Evolutionary conservation across 1,140 invertebrate genomes (phyloP), one percentile per base, ranked within the genome.

Genomic region (Atta cephalotes): DNA sequence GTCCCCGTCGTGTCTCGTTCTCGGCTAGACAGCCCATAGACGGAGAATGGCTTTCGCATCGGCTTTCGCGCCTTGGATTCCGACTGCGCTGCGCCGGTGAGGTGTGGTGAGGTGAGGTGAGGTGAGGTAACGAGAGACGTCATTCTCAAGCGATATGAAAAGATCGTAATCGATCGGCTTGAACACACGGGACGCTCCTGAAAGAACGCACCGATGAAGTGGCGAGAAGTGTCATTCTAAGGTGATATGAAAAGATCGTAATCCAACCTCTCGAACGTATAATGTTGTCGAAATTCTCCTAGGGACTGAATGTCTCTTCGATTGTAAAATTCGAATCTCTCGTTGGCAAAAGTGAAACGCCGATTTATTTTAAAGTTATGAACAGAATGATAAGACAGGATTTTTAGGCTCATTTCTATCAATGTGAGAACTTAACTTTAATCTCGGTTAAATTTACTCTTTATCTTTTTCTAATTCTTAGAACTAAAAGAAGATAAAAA

Each of bases 11-110:
- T 89, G 88, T 79, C 82, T 91, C 84, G 80, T 85, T 51, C 58
- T 80, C 85, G 91, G 56, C 91, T 92, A 92, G 90, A 92, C 92
- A 88, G 90, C 78, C 81, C 77, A 86, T 89, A 92, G 91, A 92
- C 91, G 82, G 87, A 87, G 84, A 90, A 88, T 88, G 89, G 85
- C 87, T 88, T 88, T 90, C 89, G 80, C 28, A 21, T 74, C 62
- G 66, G 60, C 86, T 58, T 65, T 74, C 68, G 65, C 68, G 31
- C 28, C 39, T 60, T 18, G 49, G 28, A 74, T 81, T 81, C 35
- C 76, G 76, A n/a, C 21, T 28, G 35, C 53, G 53, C 56, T 18
- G 39, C 66, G 66, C 39, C 45, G 39, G 10, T 25, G 35, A 35
- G 35, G 35, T 35, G 65, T 25, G 39, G 66, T 49, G 39, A 51